A percentile compares a stretch with the other conserved stretches of the same genome.
phyloP scores from a whole-genome alignment of 2,888 invertebrate species.

The Boloria euphrosyne region DNA sequence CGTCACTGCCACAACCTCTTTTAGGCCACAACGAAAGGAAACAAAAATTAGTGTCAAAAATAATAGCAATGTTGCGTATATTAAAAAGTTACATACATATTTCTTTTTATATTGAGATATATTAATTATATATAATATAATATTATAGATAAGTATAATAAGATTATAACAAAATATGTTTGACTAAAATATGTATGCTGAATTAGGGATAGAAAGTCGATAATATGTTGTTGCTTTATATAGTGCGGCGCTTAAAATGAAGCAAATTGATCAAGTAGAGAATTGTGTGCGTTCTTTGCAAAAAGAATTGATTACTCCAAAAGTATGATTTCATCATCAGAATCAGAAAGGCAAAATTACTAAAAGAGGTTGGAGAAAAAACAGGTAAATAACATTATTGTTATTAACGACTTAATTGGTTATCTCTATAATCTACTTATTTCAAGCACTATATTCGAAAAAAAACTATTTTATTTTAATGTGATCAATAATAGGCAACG shows the following conservation, averaged over 20 bases:
- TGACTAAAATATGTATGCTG: neutral
- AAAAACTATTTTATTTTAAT: too few relatives aligned
- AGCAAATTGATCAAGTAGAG: conserved; percentile 61
- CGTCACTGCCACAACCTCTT: too few relatives aligned
- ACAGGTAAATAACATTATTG: conserved; percentile 48
- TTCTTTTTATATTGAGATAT: too few relatives aligned
- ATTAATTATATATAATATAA: neutral
- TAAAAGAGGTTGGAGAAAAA: conserved; percentile 53
- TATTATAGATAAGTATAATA: neutral
- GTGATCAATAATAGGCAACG: too few relatives aligned
- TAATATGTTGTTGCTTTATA: conserved; percentile 68
- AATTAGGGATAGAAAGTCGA: conserved; percentile 63
- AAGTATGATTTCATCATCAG: conserved; percentile 50
- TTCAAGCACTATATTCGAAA: too few relatives aligned
- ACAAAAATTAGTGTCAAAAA: neutral
- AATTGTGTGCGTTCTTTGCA: conserved; percentile 52
- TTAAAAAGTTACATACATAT: conserved; percentile 49
- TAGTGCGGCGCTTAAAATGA: conserved; percentile 59
- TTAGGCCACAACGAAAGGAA: too few relatives aligned
- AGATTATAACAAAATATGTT: neutral
- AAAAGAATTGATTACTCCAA: conserved; percentile 56
- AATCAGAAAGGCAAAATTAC: conserved; percentile 54
- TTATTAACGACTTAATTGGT: neutral
- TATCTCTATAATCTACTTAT: too few relatives aligned
- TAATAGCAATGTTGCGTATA: conserved; percentile 48